Evolutionary conservation across 2,113 vertebrate genomes (phyloP).

Genomic region (Phylloscopus whistleri): DNA sequence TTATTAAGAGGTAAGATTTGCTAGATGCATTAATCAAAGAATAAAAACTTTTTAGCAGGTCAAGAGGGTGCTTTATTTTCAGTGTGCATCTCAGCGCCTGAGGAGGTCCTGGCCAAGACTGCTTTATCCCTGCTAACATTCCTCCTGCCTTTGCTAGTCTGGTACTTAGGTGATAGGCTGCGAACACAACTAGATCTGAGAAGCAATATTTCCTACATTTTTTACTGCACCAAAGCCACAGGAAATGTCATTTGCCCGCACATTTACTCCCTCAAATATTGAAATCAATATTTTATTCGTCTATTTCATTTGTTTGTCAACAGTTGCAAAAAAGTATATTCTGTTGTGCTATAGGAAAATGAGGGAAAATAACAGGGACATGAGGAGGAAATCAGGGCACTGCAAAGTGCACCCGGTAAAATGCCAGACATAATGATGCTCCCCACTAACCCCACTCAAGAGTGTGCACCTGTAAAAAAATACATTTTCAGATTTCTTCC

Average conservation of each 20-base stretch:
- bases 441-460: not conserved
- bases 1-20: not conserved
- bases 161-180: not conserved
- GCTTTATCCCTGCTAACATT: not conserved
- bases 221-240: not conserved
- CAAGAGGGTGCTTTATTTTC: not conserved
- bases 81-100: not conserved
- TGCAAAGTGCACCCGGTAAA: not conserved
- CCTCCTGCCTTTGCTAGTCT: not conserved
- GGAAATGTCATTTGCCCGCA: not conserved
- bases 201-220: not conserved
- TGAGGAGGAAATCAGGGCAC: not conserved
- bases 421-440: not conserved
- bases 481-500: not conserved
- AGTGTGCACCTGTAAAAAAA: not conserved
- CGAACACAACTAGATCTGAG: not conserved
- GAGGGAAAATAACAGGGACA: not conserved
- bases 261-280: not conserved
- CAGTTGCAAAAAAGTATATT: not conserved
- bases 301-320: not conserved
- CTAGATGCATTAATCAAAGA: not conserved
- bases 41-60: not conserved
- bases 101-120: not conserved
- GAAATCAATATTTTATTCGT: not conserved
- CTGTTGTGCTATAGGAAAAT: not conserved